phyloP scores from a whole-genome alignment of 2,888 invertebrate genomes.

The Eledone cirrhosa region DNA sequence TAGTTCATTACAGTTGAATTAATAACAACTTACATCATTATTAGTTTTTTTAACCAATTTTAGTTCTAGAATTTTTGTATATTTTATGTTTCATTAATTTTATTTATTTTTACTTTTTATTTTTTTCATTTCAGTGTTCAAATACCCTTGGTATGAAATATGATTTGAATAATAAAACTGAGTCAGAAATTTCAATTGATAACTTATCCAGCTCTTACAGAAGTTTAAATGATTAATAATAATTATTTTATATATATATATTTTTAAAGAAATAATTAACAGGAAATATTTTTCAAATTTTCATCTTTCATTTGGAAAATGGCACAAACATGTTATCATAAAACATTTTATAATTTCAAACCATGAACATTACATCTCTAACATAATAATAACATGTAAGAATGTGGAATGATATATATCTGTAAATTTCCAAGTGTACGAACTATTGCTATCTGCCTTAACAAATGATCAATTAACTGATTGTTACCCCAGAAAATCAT shows the following conservation, averaged over 20 bases:
- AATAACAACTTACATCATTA: background rate
- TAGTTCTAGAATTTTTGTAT: background rate
- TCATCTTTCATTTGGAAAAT: too few relatives aligned
- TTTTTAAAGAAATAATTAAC: too few relatives aligned
- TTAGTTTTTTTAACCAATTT: background rate
- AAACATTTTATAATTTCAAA: too few relatives aligned
- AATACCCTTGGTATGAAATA: background rate
- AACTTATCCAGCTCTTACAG: background rate
- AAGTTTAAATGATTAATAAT: background rate
- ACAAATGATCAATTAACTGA: too few relatives aligned
- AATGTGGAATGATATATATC: too few relatives aligned
- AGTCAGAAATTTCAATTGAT: background rate
- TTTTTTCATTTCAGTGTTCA: background rate
- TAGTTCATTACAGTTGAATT: too few relatives aligned
- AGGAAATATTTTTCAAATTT: too few relatives aligned
- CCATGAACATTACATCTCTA: too few relatives aligned
- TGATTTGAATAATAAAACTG: background rate
- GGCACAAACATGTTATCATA: too few relatives aligned
- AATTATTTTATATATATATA: background rate
- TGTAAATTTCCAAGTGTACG: too few relatives aligned
- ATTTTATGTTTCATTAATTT: background rate
- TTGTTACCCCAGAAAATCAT: background rate
- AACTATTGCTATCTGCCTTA: too few relatives aligned
- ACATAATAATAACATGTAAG: too few relatives aligned
- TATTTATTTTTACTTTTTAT: background rate